Conservation (phyloP, 2,888 invertebrate genomes). For the Ceramica pisi region DNA sequence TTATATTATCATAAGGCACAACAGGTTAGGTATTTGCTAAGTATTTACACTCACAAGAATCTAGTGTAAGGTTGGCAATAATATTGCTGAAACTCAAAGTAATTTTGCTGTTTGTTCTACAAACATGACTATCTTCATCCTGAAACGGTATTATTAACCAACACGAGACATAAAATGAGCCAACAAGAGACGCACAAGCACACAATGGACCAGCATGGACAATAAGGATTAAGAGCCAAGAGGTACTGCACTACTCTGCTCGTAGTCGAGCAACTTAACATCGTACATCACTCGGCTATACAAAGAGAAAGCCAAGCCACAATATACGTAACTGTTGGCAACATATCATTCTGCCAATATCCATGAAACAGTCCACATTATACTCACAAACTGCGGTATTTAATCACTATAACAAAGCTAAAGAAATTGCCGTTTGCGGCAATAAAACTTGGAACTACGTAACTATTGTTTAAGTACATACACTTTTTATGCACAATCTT, state of each 20-base stretch:
- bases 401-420: constrained; percentile 36
- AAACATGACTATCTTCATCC: constrained; percentile 2
- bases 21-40: neutral
- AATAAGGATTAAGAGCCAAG: constrained; percentile 19
- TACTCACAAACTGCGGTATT: constrained; percentile 26
- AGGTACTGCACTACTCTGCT: constrained; percentile 29
- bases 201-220: constrained; percentile 26
- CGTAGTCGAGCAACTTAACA: constrained; percentile 14
- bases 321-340: constrained; percentile 42
- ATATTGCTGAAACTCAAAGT: constrained; percentile 24
- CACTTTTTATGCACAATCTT: constrained; percentile 31
- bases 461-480: constrained; percentile 17
- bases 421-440: constrained; percentile 13
- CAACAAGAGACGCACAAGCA: constrained; percentile 7
- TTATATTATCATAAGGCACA: neutral
- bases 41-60: constrained; percentile 16
- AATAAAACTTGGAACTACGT: constrained; percentile 27
- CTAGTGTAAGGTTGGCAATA: no score
- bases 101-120: constrained; percentile 16
- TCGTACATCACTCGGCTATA: constrained; percentile 38
- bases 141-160: constrained; percentile 31
- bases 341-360: constrained; percentile 49
- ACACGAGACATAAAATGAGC: constrained; percentile 4
- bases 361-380: constrained; percentile 32
- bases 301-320: constrained; percentile 59